Evolutionary conservation across 2,888 invertebrate species (phyloP).

Genomic region (Mythimna albipuncta): DNA sequence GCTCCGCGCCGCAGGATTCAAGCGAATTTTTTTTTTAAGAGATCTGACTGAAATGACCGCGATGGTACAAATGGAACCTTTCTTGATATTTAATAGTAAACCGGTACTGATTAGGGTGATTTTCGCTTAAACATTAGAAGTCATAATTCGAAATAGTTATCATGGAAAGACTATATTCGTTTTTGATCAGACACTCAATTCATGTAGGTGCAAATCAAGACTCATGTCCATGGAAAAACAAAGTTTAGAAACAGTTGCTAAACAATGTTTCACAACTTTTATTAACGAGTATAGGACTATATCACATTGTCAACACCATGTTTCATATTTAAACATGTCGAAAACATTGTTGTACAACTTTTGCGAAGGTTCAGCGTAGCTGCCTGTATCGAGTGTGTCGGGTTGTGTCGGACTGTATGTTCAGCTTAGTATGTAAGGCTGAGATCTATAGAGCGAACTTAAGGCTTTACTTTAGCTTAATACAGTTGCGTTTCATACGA

Average conservation of each 20-base stretch:
- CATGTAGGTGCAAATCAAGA: background rate
- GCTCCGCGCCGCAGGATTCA: too few species aligned
- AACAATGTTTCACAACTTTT: background rate
- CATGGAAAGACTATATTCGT: constrained; percentile 3
- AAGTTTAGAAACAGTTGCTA: constrained; percentile 3
- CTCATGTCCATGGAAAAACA: background rate
- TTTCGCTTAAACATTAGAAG: background rate
- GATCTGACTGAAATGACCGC: too few species aligned
- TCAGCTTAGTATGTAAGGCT: constrained; percentile 19
- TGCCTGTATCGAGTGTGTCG: constrained; percentile 25
- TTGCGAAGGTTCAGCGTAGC: constrained; percentile 22
- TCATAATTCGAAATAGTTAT: background rate
- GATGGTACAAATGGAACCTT: background rate
- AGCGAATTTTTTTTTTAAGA: too few species aligned
- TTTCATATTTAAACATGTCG: constrained; percentile 12
- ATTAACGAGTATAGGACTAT: background rate
- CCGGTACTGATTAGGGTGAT: constrained; percentile 23
- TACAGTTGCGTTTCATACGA: constrained; percentile 1
- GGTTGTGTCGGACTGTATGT: constrained; percentile 29
- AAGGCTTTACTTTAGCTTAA: background rate
- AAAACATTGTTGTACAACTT: constrained; percentile 14
- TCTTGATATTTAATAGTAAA: background rate
- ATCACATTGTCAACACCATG: background rate
- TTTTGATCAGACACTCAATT: constrained; percentile 30
- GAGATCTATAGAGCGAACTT: constrained; percentile 10